Percentiles rank a stretch among this genome's conserved stretches.
These are phyloP conservation scores for Enteromius mattozi DNA, from an alignment of 2,797 vertebrate genomes.

Conservation along the genomic window DNA sequence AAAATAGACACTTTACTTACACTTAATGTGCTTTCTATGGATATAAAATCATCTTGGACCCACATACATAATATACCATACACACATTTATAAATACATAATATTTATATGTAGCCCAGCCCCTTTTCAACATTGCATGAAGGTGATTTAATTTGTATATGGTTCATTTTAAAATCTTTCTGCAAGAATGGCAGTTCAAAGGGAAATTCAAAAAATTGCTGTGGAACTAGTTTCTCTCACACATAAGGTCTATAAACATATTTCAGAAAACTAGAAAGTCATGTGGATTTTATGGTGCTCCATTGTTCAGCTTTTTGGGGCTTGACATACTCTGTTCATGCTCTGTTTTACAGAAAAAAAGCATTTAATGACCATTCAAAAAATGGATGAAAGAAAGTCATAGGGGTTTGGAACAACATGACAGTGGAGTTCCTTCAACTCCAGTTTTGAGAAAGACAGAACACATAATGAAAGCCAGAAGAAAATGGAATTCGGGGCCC, in stretches of 20 bases:
- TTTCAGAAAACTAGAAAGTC: not conserved
- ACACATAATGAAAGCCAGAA: constrained; percentile 16
- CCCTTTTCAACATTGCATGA: not conserved
- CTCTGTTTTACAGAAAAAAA: not conserved
- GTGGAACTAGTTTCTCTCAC: not conserved
- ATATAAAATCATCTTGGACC: too few species aligned
- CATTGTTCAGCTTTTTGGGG: not conserved
- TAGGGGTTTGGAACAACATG: not conserved
- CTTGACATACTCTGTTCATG: not conserved
- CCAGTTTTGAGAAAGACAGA: constrained; percentile 3
- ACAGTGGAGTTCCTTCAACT: not conserved
- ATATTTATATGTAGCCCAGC: not conserved
- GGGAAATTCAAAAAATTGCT: not conserved
- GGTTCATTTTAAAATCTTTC: not conserved
- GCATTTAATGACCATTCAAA: not conserved
- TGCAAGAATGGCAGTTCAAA: not conserved
- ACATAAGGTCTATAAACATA: not conserved
- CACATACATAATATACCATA: not conserved
- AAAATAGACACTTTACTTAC: too few species aligned
- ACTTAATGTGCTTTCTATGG: too few species aligned
- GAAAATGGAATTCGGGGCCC: constrained; percentile 18
- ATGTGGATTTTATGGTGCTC: not conserved
- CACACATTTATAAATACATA: not conserved
- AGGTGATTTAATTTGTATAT: not conserved
- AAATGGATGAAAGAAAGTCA: not conserved